Evolutionary conservation across 2,113 vertebrate species (phyloP).

Genomic region (Campylomormyrus tamandua): DNA sequence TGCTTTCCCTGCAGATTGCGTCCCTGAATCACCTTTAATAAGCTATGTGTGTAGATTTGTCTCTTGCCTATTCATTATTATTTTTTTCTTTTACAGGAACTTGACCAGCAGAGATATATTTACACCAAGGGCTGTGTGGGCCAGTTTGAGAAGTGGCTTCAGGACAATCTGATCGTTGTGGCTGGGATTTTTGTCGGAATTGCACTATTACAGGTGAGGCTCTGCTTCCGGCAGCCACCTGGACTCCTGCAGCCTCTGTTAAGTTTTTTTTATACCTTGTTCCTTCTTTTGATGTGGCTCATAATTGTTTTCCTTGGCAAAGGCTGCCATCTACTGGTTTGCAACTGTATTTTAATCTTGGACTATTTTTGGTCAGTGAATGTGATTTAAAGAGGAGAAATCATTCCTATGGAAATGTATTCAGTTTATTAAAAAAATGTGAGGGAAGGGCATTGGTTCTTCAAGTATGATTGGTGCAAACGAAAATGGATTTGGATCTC

Average conservation of each 20-base stretch:
- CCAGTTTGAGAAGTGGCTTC: constrained; percentile 89
- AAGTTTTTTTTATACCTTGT: neutral
- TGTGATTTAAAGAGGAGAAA: neutral
- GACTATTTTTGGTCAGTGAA: neutral
- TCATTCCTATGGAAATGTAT: neutral
- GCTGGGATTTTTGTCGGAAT: constrained; percentile 77
- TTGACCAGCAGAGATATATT: constrained; percentile 74
- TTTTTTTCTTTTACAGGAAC: constrained; percentile 53
- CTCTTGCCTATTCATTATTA: neutral
- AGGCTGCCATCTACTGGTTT: constrained; percentile 1
- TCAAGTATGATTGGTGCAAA: neutral
- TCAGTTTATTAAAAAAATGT: neutral
- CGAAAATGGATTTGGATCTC: neutral
- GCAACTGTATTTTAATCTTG: neutral
- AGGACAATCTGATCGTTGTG: constrained; percentile 79
- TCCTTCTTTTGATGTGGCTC: neutral
- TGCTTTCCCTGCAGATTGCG: neutral
- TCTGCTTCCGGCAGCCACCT: neutral
- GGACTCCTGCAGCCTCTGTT: neutral
- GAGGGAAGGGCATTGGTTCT: neutral
- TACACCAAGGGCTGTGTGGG: constrained; percentile 84
- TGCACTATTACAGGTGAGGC: constrained; percentile 77
- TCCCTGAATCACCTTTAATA: neutral
- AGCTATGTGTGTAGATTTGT: neutral
- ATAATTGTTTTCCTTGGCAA: neutral